Evolutionary conservation across 2,113 vertebrate genomes (phyloP).

Genomic region (Pollimyrus isidori): DNA sequence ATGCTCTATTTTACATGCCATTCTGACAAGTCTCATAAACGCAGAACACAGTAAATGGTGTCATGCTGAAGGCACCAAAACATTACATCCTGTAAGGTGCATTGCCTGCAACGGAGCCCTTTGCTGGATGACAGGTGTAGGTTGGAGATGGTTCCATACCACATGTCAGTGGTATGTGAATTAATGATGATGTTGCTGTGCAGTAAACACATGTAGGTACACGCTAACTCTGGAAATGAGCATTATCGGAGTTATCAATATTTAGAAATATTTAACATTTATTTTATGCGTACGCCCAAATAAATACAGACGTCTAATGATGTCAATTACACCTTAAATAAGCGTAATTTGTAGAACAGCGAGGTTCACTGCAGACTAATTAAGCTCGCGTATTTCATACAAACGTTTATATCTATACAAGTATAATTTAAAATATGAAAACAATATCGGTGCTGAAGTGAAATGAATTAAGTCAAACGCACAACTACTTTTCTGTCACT

Average conservation of each 20-base stretch:
- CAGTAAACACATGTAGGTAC: background rate
- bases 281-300: background rate
- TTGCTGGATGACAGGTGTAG: background rate
- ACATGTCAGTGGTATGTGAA: background rate
- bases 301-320: background rate
- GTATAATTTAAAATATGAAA: background rate
- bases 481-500: background rate
- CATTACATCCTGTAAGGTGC: background rate
- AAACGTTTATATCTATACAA: background rate
- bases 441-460: background rate
- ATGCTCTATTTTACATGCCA: background rate
- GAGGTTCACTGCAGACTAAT: background rate
- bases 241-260: background rate
- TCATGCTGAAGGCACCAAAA: background rate
- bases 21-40: background rate
- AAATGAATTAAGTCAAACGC: background rate
- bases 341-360: background rate
- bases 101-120: background rate
- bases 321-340: background rate
- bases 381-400: background rate
- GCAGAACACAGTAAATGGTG: background rate
- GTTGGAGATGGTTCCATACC: background rate
- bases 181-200: background rate
- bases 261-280: background rate
- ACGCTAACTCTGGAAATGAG: background rate